phyloP scores from a whole-genome alignment of 2,797 vertebrate species.

The Cercopithecus hamlyni region DNA sequence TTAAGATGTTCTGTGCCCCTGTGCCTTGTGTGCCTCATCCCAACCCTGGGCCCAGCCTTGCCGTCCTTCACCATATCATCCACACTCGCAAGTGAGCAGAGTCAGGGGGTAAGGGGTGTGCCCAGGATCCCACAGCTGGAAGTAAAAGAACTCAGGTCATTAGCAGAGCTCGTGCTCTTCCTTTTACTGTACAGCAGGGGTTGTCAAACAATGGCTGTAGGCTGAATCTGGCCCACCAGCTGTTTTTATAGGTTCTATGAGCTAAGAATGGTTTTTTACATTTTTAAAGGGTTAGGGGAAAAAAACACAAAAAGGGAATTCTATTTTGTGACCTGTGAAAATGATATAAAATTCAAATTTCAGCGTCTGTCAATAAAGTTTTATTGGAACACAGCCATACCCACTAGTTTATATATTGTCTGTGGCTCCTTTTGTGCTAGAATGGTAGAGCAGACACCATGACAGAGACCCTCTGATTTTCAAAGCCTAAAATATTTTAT shows the following conservation, averaged over 20 bases:
- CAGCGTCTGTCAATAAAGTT: not conserved
- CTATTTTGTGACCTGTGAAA: constrained; percentile 4
- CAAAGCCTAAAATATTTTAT: not conserved
- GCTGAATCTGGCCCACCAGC: not conserved
- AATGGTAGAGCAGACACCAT: not conserved
- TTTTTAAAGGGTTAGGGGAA: not conserved
- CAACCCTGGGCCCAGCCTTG: not conserved
- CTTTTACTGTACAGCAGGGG: not conserved
- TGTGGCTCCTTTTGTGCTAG: not conserved
- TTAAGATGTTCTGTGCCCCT: not conserved
- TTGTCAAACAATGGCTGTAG: not conserved
- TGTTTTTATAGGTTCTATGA: constrained; percentile 17
- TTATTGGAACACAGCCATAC: not conserved
- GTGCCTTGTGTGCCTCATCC: fast-evolving
- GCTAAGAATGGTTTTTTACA: constrained; percentile 11
- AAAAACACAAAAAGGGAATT: not conserved
- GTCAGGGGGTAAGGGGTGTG: not conserved
- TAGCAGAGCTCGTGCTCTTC: not conserved
- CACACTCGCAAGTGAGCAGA: not conserved
- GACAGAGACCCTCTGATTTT: not conserved
- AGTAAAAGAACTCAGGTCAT: not conserved
- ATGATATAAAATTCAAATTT: constrained; percentile 32
- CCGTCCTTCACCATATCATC: not conserved
- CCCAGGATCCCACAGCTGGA: not conserved
- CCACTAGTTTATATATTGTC: not conserved